Base-by-base conservation (phyloP, 2,888 invertebrate genomes). In the Eupithecia centaureata region DNA sequence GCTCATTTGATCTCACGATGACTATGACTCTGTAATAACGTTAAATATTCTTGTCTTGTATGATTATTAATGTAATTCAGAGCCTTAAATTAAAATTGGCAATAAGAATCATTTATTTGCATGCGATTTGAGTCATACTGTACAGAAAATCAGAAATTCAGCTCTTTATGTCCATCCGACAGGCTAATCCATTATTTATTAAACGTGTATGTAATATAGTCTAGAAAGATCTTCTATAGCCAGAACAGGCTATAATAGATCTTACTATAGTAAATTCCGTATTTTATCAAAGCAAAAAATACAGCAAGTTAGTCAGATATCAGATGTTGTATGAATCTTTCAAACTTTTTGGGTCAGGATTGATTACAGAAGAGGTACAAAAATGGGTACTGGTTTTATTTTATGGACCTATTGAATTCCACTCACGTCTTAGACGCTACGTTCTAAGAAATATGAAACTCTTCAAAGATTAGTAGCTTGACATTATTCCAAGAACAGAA, bases 1-100 rank as follows among this genome's bases (percentile, higher is more conserved):
- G 62, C 38, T 85, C 82, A 82, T 84, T 81, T 82, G 81, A 80
- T 78, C 73, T 73, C 66, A 67, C 67, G 69, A 73, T 72, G 73
- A 65, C 61, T 69, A 62, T 64, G 30, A 60, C 68, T 61, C 70
- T 70, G 67, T 70, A 72, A 66, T 70, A 73, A 69, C 67, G 56
- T 65, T 63, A 32, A 57, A 56, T 65, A 60, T 60, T 59, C 3
- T 57, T 56, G 28, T 57, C 13, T 30, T 22, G 51, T 52, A 38
- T 65, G 18, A n/a, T n/a, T 15, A 22, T 52, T 1, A 52, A 61
- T 52, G 27, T 27, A 12, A 18, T 25, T 15, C 12, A 51, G 13
- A 25, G 8, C 8, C 8, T 35, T n/a, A n/a, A n/a, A n/a, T n/a
- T 33, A 33, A 33, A 33, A 33, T 33, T 33, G 33, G n/a, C n/a